phyloP scores from a whole-genome alignment of 2,888 invertebrate species.

The Parapristionchus giblindavisi region DNA sequence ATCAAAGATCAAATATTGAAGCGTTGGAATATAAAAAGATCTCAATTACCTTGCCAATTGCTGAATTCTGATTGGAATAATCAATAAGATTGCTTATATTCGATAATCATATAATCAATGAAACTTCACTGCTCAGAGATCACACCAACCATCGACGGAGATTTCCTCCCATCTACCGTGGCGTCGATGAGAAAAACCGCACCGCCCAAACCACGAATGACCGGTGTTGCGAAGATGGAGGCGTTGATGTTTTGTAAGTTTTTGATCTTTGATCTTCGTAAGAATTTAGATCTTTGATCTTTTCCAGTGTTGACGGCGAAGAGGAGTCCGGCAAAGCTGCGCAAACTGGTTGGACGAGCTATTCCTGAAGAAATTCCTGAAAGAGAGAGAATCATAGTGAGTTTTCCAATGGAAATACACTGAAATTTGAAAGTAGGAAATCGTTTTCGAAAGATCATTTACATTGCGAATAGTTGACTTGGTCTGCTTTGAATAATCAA shows the following conservation, averaged over 20 bases:
- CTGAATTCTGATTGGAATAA: background rate
- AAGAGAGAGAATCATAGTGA: constrained; percentile 13
- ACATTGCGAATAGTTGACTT: background rate
- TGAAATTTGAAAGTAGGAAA: background rate
- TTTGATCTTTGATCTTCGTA: background rate
- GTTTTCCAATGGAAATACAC: background rate
- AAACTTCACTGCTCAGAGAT: no score
- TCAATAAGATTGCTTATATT: background rate
- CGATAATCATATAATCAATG: background rate
- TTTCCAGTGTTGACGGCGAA: constrained; percentile 37
- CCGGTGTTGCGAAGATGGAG: constrained; percentile 36
- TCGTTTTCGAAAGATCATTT: no score
- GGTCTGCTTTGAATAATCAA: background rate
- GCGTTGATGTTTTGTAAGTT: constrained; percentile 27
- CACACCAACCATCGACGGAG: constrained; percentile 39
- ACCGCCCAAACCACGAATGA: constrained; percentile 21
- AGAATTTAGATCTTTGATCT: background rate
- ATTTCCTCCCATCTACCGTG: constrained; percentile 41
- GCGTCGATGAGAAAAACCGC: constrained; percentile 34
- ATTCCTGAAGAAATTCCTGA: constrained; percentile 46
- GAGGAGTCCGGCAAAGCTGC: constrained; percentile 48
- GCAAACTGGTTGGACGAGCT: constrained; percentile 44
- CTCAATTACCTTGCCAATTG: no score
- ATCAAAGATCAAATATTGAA: background rate
- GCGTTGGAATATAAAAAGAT: background rate